phyloP scores from a whole-genome alignment of 2,113 vertebrate genomes.

The Vanacampus margaritifer region DNA sequence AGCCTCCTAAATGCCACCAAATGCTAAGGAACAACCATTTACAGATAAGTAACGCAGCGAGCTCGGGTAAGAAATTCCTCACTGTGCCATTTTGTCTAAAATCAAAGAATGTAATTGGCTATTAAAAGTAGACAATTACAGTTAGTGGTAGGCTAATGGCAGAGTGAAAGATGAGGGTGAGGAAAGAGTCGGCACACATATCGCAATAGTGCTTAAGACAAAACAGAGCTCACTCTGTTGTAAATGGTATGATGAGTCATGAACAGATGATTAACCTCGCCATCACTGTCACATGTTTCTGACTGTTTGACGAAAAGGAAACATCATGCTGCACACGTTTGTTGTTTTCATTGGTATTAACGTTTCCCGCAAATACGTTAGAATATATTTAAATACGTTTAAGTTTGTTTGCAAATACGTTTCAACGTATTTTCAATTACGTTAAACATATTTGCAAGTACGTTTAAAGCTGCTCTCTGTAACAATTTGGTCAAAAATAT shows the following conservation, averaged over 20 bases:
- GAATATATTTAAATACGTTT: too few relatives aligned
- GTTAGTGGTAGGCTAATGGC: slow-evolving; percentile 37
- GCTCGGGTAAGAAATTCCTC: slow-evolving; percentile 58
- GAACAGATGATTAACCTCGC: slow-evolving; percentile 2
- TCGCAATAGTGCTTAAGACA: slow-evolving; percentile 23
- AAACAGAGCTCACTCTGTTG: slow-evolving; percentile 41
- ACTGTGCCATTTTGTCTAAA: slow-evolving; percentile 53
- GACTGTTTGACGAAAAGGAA: slow-evolving; percentile 21
- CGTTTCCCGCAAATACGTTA: too few relatives aligned
- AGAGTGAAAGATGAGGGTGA: slow-evolving; percentile 7
- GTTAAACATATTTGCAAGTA: too few relatives aligned
- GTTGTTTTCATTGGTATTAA: background rate
- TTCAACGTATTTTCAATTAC: too few relatives aligned
- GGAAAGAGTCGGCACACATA: slow-evolving; percentile 16
- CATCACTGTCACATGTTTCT: slow-evolving; percentile 30
- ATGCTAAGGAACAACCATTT: slow-evolving; percentile 73
- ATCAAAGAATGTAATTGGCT: slow-evolving; percentile 61
- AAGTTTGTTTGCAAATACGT: too few relatives aligned
- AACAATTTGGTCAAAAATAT: too few relatives aligned
- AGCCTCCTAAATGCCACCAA: slow-evolving; percentile 73
- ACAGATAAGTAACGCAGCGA: slow-evolving; percentile 66
- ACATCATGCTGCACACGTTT: background rate
- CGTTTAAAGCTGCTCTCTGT: too few relatives aligned
- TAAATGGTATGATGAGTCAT: slow-evolving; percentile 12
- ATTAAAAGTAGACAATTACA: slow-evolving; percentile 53